phyloP scores from a whole-genome alignment of 2,113 vertebrate genomes.

The Pagrus major region DNA sequence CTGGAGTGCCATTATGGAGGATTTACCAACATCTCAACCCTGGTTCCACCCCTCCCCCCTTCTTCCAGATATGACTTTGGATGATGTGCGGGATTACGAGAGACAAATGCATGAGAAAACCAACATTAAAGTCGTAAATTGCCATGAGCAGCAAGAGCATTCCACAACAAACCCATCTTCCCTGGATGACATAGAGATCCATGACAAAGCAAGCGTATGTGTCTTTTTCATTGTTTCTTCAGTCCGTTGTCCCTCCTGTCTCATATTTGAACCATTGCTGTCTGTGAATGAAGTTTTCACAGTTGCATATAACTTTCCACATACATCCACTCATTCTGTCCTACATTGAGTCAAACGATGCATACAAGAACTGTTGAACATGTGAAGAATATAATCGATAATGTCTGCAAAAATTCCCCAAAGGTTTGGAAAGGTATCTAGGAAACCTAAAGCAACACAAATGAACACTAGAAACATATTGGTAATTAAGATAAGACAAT shows the following conservation, averaged over 20 bases:
- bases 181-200: conserved; percentile 95
- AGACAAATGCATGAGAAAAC: conserved; percentile 99
- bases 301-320: conserved; percentile 15
- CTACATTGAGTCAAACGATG: neutral
- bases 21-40: conserved; percentile 86
- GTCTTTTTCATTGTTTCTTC: conserved; percentile 63
- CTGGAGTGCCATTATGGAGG: conserved; percentile 77
- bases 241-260: conserved; percentile 29
- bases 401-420: neutral
- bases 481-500: neutral
- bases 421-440: neutral
- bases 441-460: neutral
- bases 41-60: conserved; percentile 70
- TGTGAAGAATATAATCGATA: neutral
- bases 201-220: conserved; percentile 97
- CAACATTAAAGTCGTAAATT: conserved; percentile 96
- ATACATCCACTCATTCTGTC: conserved; percentile 21
- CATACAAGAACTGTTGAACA: neutral
- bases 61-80: conserved; percentile 99
- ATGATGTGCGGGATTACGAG: conserved; percentile 98
- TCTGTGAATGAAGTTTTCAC: conserved; percentile 18
- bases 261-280: conserved; percentile 43
- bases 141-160: conserved; percentile 88
- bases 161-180: conserved; percentile 91
- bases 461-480: neutral